Conservation (phyloP, 2,797 vertebrate genomes). For the Corythornis leucogaster region DNA sequence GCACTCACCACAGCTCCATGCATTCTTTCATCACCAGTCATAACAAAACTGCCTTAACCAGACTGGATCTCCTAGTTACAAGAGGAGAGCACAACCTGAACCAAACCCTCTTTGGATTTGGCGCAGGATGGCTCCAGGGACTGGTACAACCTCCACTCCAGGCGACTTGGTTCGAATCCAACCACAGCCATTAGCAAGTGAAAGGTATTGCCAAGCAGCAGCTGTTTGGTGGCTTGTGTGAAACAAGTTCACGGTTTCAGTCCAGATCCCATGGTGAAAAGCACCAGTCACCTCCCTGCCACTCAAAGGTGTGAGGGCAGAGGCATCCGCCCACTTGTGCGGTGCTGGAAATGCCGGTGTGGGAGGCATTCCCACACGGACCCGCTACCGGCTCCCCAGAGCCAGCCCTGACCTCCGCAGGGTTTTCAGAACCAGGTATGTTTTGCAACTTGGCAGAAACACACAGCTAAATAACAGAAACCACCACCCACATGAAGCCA, state of each 20-base stretch:
- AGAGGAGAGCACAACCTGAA: neutral
- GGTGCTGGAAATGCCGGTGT: neutral
- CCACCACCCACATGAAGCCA: conserved; percentile 66
- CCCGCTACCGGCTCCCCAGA: neutral
- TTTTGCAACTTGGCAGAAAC: conserved; percentile 62
- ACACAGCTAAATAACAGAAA: conserved; percentile 49
- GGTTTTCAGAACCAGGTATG: conserved; percentile 55
- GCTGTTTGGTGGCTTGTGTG: neutral
- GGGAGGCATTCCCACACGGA: neutral
- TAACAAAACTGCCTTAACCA: conserved; percentile 14
- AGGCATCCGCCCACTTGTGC: neutral
- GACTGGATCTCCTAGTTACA: neutral
- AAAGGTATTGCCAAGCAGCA: conserved; percentile 61
- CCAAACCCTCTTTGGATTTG: conserved; percentile 15
- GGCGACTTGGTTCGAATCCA: conserved; percentile 43
- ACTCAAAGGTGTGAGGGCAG: conserved; percentile 23
- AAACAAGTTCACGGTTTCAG: conserved; percentile 43
- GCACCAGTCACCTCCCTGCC: conserved; percentile 28
- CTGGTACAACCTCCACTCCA: conserved; percentile 10
- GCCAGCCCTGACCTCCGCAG: neutral
- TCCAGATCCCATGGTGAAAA: neutral
- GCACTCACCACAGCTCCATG: neutral
- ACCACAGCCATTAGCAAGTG: conserved; percentile 44
- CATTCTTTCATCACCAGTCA: neutral
- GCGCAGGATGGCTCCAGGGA: neutral